phyloP scores from a whole-genome alignment of 2,888 invertebrate genomes.

The Apamea anceps region DNA sequence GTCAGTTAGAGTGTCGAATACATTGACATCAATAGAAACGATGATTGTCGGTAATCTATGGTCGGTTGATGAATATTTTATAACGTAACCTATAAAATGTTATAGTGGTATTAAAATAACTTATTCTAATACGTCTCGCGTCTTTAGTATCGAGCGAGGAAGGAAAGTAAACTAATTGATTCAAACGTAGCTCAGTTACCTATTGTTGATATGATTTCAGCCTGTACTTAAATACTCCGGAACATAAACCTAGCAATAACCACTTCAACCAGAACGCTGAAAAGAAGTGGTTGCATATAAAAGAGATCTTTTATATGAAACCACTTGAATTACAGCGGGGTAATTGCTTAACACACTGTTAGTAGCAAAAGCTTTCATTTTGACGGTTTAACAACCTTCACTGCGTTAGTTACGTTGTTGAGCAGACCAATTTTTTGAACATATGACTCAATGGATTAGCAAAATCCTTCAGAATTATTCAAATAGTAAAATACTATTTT shows the following conservation, averaged over 20 bases:
- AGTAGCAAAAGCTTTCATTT: too few species aligned
- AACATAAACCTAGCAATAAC: not conserved
- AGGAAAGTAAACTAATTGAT: not conserved
- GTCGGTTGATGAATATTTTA: conserved; percentile 32
- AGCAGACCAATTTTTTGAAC: too few species aligned
- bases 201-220: not conserved
- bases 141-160: not conserved
- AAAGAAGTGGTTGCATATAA: not conserved
- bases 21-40: conserved; percentile 55
- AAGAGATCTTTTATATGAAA: not conserved
- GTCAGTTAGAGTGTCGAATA: conserved; percentile 43
- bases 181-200: not conserved
- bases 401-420: too few species aligned
- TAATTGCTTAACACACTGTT: too few species aligned
- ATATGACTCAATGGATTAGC: too few species aligned
- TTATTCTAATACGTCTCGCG: not conserved
- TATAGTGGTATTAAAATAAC: not conserved
- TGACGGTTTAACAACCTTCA: too few species aligned
- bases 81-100: conserved; percentile 18
- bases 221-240: not conserved
- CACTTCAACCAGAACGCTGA: not conserved
- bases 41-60: not conserved
- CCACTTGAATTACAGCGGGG: too few species aligned
- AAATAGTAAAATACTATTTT: too few species aligned
- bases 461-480: too few species aligned